A percentile compares a stretch with the other conserved stretches of the same genome.
Conservation (phyloP, 2,797 vertebrate genomes). For the Falco rusticolus region DNA sequence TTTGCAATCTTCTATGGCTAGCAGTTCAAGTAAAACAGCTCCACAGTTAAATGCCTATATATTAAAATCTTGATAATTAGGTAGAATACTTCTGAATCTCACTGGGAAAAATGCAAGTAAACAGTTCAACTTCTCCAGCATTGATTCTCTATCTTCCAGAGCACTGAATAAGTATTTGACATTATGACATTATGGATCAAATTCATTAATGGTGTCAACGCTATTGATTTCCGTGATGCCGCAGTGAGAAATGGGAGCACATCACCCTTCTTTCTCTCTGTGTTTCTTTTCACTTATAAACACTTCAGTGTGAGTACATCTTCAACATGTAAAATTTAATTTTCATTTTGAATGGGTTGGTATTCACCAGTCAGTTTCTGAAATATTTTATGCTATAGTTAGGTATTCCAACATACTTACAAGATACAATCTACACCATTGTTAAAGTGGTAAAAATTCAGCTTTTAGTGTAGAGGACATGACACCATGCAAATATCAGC, state of each 20-base stretch:
- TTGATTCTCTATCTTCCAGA: conserved; percentile 19
- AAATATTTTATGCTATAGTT: background rate
- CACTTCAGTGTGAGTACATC: background rate
- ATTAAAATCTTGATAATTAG: conserved; percentile 29
- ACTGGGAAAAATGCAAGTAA: background rate
- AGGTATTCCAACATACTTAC: background rate
- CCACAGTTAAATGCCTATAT: background rate
- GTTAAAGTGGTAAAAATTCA: background rate
- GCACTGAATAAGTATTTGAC: conserved; percentile 17
- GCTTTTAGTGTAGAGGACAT: background rate
- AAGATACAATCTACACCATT: background rate
- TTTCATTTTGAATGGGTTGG: background rate
- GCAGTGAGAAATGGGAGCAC: background rate
- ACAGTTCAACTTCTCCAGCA: conserved; percentile 20
- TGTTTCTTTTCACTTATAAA: background rate
- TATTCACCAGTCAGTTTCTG: background rate
- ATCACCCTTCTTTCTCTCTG: background rate
- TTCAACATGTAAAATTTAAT: background rate
- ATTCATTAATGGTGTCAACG: conserved; percentile 20
- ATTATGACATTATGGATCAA: conserved; percentile 43
- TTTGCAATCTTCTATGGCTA: background rate
- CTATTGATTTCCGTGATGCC: conserved; percentile 18
- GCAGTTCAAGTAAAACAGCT: background rate
- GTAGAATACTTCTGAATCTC: conserved; percentile 15
- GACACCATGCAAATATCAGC: background rate